Evolutionary conservation across 2,113 vertebrate genomes (phyloP).

Genomic region (Copsychus sechellarum): DNA sequence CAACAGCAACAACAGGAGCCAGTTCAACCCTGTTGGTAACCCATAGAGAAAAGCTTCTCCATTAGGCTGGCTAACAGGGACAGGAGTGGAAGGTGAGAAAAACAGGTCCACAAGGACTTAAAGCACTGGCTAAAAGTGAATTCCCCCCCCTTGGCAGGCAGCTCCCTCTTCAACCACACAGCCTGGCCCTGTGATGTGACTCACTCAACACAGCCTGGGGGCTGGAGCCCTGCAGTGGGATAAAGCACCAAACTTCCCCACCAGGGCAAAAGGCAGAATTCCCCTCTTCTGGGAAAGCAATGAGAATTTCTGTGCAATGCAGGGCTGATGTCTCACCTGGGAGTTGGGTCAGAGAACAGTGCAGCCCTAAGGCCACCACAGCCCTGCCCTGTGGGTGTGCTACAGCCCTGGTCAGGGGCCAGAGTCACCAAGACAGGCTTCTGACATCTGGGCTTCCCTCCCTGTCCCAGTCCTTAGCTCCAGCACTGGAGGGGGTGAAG

Average conservation of each 20-base stretch:
- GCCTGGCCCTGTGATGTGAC: fast-evolving
- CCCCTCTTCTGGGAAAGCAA: neutral
- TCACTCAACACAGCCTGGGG: neutral
- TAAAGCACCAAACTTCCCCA: neutral
- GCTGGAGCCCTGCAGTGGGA: neutral
- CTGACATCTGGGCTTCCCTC: neutral
- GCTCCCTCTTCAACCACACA: neutral
- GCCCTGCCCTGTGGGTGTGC: fast-evolving
- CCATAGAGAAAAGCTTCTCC: neutral
- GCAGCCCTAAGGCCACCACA: neutral
- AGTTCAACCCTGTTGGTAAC: neutral
- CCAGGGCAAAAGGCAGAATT: neutral
- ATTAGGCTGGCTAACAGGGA: neutral
- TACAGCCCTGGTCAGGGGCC: neutral
- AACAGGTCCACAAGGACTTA: neutral
- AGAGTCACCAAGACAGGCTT: neutral
- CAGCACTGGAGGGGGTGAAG: neutral
- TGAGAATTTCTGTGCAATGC: neutral
- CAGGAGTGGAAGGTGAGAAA: neutral
- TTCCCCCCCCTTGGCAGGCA: neutral
- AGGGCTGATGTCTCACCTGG: neutral
- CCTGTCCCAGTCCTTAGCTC: neutral
- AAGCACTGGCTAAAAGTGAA: neutral
- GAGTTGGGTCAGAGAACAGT: neutral
- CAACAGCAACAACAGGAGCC: neutral